Base-by-base conservation (phyloP, 2,113 vertebrate genomes). In the Porphyrio hochstetteri region DNA sequence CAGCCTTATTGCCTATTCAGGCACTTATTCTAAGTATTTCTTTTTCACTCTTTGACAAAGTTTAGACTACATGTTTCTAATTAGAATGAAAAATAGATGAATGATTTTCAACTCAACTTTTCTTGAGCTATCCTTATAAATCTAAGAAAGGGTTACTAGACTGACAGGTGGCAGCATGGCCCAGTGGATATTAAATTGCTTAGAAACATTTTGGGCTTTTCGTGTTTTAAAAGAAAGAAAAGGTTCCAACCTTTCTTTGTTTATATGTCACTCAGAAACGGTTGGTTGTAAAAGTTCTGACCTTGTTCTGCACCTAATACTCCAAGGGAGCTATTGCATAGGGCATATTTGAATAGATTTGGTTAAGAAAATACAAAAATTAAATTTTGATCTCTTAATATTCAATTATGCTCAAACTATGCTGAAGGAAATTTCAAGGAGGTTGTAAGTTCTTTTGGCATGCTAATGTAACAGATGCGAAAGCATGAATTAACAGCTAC, bases 391-490 rank as follows among this genome's bases (percentile, higher is more conserved):
- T 95, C 92, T 91, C 90, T 93, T 96, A 97, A 93, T 96, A 96
- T 96, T 96, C 92, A 97, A 94, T 97, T 97, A 97, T 93, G 88
- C 90, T 97, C 81, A 40, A 85, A 89, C 86, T 93, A 68, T 65
- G 64, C 89, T 95, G 95, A 97, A 97, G 96, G 96, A 96, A 95
- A 85, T 95, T 95, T 96, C 94, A 97, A 97, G 96, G 96, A 96
- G 93, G 55, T 87, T 95, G 68, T 75, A 95, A 92, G 90, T 95
- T 97, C 96, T 94, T 94, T 97, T 96, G 95, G 97, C 96, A 97
- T 96, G 96, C 95, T 96, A 97, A 97, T 96, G 78, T 86, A 96
- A 96, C 96, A 96, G 95, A 93, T 97, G 95, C n/a, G 13, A 80
- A 94, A 95, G 95, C 96, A 93, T 93, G 96, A 97, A 97, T 97